These are phyloP conservation scores for Camptogramma bilineatum DNA, from an alignment of 2,888 invertebrate genomes.

Conservation along the genomic window DNA sequence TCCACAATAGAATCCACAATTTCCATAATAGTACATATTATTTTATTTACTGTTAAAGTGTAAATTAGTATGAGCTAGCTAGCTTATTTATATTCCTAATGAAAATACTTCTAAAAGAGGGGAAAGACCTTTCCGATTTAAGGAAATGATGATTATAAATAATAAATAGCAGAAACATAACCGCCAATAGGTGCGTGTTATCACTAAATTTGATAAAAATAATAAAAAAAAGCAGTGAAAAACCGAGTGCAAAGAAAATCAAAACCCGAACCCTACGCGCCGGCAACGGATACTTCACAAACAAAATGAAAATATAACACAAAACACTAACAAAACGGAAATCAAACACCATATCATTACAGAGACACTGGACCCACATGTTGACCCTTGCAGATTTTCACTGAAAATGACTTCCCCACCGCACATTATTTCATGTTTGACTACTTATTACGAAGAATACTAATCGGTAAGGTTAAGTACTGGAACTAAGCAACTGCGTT, in stretches of 20 bases:
- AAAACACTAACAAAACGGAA: conserved; percentile 46
- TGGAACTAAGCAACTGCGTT: conserved; percentile 29
- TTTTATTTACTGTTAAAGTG: neutral
- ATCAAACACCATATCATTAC: conserved; percentile 49
- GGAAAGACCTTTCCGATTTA: no score
- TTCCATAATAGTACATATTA: no score
- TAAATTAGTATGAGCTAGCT: no score
- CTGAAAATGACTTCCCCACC: conserved; percentile 14
- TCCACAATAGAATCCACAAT: no score
- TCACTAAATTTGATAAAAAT: no score
- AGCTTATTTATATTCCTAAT: no score
- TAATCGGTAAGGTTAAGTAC: conserved; percentile 17
- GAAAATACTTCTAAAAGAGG: no score
- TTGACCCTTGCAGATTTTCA: conserved; percentile 46
- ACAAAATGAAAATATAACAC: neutral
- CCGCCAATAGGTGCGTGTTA: no score
- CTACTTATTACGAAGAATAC: conserved; percentile 25
- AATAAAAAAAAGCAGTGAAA: neutral
- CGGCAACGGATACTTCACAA: neutral
- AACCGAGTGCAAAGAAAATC: neutral
- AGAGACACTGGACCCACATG: conserved; percentile 59
- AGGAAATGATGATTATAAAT: no score
- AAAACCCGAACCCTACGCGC: neutral
- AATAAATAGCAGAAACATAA: no score
- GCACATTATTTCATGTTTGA: conserved; percentile 13